These are phyloP conservation scores for Drosophila cardini DNA, from an alignment of 1,140 invertebrate species.

Conservation along the genomic window DNA sequence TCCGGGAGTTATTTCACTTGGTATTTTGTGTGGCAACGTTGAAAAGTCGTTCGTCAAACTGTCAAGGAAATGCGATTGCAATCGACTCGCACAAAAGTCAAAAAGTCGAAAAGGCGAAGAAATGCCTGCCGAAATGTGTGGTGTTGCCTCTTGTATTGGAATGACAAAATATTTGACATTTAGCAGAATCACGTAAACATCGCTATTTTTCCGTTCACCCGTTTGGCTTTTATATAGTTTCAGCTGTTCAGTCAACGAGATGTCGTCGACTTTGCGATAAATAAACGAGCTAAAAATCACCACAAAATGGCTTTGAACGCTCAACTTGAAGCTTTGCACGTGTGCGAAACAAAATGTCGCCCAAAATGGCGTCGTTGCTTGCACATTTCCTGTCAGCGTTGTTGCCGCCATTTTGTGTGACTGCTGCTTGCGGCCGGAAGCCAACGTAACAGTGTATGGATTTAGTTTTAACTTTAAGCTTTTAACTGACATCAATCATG, in stretches of 20 bases:
- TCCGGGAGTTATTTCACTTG: slow-evolving; percentile 27
- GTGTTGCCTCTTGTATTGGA: slow-evolving; percentile 21
- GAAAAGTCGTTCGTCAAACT: slow-evolving; percentile 53
- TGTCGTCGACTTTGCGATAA: slow-evolving; percentile 45
- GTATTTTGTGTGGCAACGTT: slow-evolving; percentile 40
- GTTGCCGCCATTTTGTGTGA: slow-evolving; percentile 27
- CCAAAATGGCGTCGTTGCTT: slow-evolving; percentile 60
- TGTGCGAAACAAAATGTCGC: slow-evolving; percentile 44
- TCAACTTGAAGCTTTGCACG: slow-evolving; percentile 26
- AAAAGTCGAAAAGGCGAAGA: neutral
- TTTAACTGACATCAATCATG: slow-evolving; percentile 45
- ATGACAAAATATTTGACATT: slow-evolving; percentile 82
- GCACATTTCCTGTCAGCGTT: slow-evolving; percentile 60
- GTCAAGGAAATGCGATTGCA: slow-evolving; percentile 46
- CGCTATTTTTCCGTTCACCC: slow-evolving; percentile 32
- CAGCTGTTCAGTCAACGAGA: slow-evolving; percentile 12
- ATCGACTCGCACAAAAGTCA: slow-evolving; percentile 15
- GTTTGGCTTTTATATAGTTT: slow-evolving; percentile 42
- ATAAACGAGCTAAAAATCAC: slow-evolving; percentile 81
- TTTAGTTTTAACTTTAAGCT: slow-evolving; percentile 47
- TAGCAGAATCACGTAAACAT: slow-evolving; percentile 78
- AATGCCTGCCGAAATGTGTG: slow-evolving; percentile 19
- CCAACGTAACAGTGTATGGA: slow-evolving; percentile 31
- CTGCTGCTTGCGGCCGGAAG: slow-evolving; percentile 43
- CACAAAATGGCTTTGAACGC: slow-evolving; percentile 58